Percentiles rank a stretch among this genome's conserved stretches.
phyloP scores from a whole-genome alignment of 2,113 vertebrate genomes.

The Marmota monax region DNA sequence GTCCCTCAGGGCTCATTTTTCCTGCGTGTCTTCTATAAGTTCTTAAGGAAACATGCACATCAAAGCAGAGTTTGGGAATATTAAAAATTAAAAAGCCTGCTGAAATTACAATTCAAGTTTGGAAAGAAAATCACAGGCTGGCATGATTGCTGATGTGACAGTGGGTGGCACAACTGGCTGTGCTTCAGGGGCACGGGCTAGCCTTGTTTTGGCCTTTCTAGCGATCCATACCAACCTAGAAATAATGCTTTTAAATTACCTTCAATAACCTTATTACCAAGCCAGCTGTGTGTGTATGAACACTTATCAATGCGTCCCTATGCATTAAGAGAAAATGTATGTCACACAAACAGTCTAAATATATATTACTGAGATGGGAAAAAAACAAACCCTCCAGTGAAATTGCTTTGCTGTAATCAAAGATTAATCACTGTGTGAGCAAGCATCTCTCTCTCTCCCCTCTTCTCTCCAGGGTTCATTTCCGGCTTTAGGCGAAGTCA shows the following conservation, averaged over 20 bases:
- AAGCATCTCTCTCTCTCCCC: background rate
- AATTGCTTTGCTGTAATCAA: conserved; percentile 81
- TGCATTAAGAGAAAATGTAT: conserved; percentile 78
- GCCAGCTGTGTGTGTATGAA: conserved; percentile 82
- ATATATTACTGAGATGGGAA: conserved; percentile 78
- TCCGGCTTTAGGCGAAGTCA: background rate
- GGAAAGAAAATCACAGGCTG: background rate
- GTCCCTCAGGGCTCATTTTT: background rate
- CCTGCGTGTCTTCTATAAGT: background rate
- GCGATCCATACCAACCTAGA: conserved; percentile 77
- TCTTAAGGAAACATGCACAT: background rate
- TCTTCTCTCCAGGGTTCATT: background rate
- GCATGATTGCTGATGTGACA: background rate
- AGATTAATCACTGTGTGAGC: conserved; percentile 57
- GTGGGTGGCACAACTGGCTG: background rate
- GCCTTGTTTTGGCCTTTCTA: background rate
- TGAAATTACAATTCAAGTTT: conserved; percentile 36
- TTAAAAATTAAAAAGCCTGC: background rate
- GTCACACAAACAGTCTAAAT: conserved; percentile 76
- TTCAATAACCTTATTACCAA: conserved; percentile 84
- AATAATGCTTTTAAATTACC: conserved; percentile 82
- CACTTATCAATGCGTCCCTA: conserved; percentile 81
- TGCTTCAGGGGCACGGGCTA: conserved; percentile 58
- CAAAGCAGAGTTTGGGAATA: background rate
- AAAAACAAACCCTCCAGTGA: conserved; percentile 83